Percentiles rank a stretch among this genome's conserved stretches.
Evolutionary conservation across 2,113 vertebrate genomes (phyloP).

Genomic region (Nanorana parkeri): DNA sequence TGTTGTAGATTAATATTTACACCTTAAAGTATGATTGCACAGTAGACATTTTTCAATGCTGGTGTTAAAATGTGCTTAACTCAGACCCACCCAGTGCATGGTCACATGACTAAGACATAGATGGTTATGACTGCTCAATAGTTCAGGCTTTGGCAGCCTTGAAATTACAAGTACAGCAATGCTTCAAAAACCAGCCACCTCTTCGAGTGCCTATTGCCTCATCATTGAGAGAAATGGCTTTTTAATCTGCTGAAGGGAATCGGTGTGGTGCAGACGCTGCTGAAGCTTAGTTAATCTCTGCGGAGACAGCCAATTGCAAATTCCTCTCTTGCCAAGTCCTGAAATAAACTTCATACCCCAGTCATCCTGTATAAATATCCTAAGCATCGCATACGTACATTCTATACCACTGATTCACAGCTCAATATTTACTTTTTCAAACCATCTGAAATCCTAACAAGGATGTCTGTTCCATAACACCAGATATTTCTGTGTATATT

Average conservation of each 20-base stretch:
- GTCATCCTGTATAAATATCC: constrained; percentile 18
- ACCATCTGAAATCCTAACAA: neutral
- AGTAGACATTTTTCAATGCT: too few relatives aligned
- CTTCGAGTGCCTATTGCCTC: neutral
- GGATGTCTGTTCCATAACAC: constrained; percentile 1
- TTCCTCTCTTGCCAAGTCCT: constrained; percentile 1
- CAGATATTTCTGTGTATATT: neutral
- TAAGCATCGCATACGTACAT: neutral
- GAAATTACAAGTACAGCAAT: too few relatives aligned
- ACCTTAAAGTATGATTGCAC: too few relatives aligned
- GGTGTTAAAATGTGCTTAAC: too few relatives aligned
- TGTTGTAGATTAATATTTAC: too few relatives aligned
- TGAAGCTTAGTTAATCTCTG: constrained; percentile 11
- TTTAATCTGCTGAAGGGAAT: neutral
- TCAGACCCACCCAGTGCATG: too few relatives aligned
- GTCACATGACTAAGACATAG: too few relatives aligned
- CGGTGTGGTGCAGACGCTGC: too few relatives aligned
- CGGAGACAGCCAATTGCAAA: constrained; percentile 13
- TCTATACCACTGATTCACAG: constrained; percentile 23
- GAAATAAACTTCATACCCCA: neutral
- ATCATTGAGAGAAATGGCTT: too few relatives aligned
- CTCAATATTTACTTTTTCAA: neutral
- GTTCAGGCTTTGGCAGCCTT: too few relatives aligned
- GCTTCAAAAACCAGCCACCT: too few relatives aligned
- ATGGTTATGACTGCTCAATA: too few relatives aligned